Conservation (phyloP, 1,140 invertebrate genomes). For the Myzus persicae region DNA sequence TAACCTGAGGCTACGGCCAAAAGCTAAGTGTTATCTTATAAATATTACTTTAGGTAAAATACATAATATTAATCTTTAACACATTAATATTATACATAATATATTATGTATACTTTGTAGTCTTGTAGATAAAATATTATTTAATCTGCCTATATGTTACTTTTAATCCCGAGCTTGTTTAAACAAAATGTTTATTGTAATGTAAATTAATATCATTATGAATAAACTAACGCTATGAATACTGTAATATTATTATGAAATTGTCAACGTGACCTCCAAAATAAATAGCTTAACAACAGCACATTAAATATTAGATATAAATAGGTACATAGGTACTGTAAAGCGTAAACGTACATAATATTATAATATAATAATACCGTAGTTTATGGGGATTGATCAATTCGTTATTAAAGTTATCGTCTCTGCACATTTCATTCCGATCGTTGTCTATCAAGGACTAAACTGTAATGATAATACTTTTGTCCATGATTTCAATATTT, state of each 20-base stretch:
- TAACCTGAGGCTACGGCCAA: not conserved
- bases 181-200: slow-evolving; percentile 12
- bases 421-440: not conserved
- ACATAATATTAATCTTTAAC: slow-evolving; percentile 10
- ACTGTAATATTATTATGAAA: not conserved
- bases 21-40: not conserved
- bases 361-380: no score
- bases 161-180: slow-evolving; percentile 2
- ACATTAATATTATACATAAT: slow-evolving; percentile 10
- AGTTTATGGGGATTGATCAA: slow-evolving; percentile 4
- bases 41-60: slow-evolving; percentile 12
- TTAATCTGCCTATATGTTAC: not conserved
- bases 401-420: not conserved
- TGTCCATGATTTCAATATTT: not conserved
- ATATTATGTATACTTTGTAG: not conserved
- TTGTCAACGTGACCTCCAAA: slow-evolving; percentile 13
- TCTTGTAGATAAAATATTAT: slow-evolving; percentile 6
- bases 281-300: slow-evolving; percentile 2
- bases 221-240: not conserved
- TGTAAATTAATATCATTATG: not conserved
- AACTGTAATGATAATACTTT: not conserved
- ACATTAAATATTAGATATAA: not conserved
- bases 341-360: not conserved
- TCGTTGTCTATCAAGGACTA: slow-evolving; percentile 32
- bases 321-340: not conserved